Percentiles rank a stretch among this genome's conserved stretches.
Conservation (phyloP, 2,113 vertebrate species). For the Propithecus coquereli region DNA sequence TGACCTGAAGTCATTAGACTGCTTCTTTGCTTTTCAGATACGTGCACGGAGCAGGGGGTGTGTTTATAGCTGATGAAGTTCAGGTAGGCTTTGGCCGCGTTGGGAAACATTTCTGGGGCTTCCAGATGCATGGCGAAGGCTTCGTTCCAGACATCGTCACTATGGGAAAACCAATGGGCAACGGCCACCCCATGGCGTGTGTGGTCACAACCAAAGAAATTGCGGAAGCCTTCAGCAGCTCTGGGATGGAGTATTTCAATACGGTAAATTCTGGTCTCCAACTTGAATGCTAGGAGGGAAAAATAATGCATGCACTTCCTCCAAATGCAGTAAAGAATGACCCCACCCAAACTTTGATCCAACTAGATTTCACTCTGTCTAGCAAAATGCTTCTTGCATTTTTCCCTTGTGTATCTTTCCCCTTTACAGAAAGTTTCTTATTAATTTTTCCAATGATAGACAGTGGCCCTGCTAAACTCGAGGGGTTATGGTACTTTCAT, state of each 20-base stretch:
- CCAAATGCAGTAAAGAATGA: background rate
- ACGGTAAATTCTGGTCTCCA: conserved; percentile 84
- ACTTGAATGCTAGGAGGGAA: background rate
- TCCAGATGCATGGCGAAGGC: conserved; percentile 93
- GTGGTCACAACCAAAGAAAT: conserved; percentile 94
- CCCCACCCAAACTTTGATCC: background rate
- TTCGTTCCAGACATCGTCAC: conserved; percentile 97
- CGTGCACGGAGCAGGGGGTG: conserved; percentile 86
- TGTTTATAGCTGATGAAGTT: conserved; percentile 97
- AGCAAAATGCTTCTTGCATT: background rate
- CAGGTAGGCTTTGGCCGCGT: conserved; percentile 97
- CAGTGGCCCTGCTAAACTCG: background rate
- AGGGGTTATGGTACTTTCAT: background rate
- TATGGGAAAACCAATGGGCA: conserved; percentile 98
- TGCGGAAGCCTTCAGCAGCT: conserved; percentile 90
- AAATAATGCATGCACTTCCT: background rate
- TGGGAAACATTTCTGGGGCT: conserved; percentile 95
- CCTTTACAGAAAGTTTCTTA: background rate
- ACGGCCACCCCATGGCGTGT: conserved; percentile 97
- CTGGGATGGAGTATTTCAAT: conserved; percentile 97
- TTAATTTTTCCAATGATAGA: background rate
- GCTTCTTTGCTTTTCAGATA: conserved; percentile 82
- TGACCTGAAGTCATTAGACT: background rate
- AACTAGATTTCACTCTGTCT: background rate
- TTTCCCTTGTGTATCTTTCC: background rate